These are phyloP conservation scores for Heterotis niloticus DNA, from an alignment of 2,113 vertebrate genomes.

Conservation along the genomic window DNA sequence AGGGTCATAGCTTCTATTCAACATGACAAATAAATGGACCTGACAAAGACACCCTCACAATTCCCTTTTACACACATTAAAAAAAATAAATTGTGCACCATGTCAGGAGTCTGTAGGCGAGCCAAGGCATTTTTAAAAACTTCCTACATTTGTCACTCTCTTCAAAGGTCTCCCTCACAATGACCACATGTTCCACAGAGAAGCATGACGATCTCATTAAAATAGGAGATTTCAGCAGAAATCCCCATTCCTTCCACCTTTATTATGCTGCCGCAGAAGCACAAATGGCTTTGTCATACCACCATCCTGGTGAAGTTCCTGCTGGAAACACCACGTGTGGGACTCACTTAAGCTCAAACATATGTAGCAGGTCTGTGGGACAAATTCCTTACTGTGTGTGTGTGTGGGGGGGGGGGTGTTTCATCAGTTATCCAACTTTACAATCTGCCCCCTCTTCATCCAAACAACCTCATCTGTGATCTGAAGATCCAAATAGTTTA, in stretches of 20 bases:
- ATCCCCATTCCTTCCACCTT: slow-evolving; percentile 2
- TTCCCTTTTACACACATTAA: too few relatives aligned
- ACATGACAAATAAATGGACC: too few relatives aligned
- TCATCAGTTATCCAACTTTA: slow-evolving; percentile 51
- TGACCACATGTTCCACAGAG: slow-evolving; percentile 8
- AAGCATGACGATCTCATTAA: not conserved
- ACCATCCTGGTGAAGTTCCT: not conserved
- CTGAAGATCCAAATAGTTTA: too few relatives aligned
- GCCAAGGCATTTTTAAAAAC: not conserved
- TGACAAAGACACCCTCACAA: too few relatives aligned
- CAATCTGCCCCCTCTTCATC: not conserved
- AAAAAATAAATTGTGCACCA: too few relatives aligned
- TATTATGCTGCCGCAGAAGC: not conserved
- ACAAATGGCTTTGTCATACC: not conserved
- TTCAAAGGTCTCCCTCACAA: not conserved
- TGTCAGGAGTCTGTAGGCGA: not conserved
- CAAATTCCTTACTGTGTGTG: slow-evolving; percentile 21
- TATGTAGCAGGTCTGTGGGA: not conserved
- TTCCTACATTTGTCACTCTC: not conserved
- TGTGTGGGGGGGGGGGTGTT: too few relatives aligned
- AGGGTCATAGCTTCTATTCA: not conserved
- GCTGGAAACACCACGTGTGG: not conserved
- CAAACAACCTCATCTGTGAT: not conserved
- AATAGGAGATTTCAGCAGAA: slow-evolving; percentile 7
- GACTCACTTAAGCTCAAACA: not conserved